phyloP scores from a whole-genome alignment of 2,888 invertebrate genomes.

The Corythucha ciliata region DNA sequence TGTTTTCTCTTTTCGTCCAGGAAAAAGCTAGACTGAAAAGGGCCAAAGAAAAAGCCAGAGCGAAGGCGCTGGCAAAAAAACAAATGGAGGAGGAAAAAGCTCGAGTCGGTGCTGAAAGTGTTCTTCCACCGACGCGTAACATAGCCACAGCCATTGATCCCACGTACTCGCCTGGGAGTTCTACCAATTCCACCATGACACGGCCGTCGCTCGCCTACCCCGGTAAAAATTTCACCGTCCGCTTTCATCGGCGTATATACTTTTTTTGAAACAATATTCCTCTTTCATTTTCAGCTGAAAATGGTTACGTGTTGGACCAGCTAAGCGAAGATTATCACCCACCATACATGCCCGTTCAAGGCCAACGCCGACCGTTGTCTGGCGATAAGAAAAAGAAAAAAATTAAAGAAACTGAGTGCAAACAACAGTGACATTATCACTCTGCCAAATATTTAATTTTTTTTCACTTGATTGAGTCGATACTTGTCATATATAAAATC shows the following conservation, averaged over 20 bases:
- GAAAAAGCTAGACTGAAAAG: slow-evolving; percentile 61
- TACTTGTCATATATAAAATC: too few species aligned
- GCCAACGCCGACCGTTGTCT: slow-evolving; percentile 56
- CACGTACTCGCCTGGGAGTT: slow-evolving; percentile 44
- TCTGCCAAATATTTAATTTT: too few species aligned
- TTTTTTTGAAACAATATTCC: background rate
- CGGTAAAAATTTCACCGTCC: background rate
- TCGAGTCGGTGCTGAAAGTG: too few species aligned
- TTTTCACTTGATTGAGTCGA: too few species aligned
- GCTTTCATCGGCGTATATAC: background rate
- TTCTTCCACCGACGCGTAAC: slow-evolving; percentile 42
- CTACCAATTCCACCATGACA: slow-evolving; percentile 9
- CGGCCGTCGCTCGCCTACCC: background rate
- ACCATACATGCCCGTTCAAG: slow-evolving; percentile 70
- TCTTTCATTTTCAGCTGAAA: background rate
- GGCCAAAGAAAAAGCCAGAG: slow-evolving; percentile 58
- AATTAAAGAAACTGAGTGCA: slow-evolving; percentile 53
- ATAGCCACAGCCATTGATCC: slow-evolving; percentile 60
- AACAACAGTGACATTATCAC: slow-evolving; percentile 52
- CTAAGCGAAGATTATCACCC: slow-evolving; percentile 43
- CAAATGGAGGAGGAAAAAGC: slow-evolving; percentile 40
- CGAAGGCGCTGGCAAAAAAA: slow-evolving; percentile 49
- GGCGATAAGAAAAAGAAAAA: slow-evolving; percentile 53
- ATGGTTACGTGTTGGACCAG: background rate
- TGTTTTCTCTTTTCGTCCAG: slow-evolving; percentile 38